A percentile compares a stretch with the other conserved stretches of the same genome.
These are phyloP conservation scores for Brassicogethes aeneus DNA, from an alignment of 2,888 invertebrate species.

Conservation along the genomic window DNA sequence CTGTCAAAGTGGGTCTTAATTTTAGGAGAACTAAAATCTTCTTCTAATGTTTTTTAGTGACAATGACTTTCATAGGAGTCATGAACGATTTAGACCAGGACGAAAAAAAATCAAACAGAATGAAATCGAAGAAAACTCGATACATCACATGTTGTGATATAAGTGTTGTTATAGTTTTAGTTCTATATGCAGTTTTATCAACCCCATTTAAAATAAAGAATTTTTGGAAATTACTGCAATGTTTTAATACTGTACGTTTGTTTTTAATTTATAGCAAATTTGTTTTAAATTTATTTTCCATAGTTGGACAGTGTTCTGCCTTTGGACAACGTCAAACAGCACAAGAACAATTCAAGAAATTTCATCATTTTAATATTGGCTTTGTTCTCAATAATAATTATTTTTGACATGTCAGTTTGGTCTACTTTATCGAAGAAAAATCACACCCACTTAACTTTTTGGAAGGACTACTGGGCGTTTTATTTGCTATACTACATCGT, in stretches of 20 bases:
- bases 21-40: no score
- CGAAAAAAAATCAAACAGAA: constrained; percentile 17
- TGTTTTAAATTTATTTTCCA: no score
- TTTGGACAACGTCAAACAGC: constrained; percentile 9
- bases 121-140: constrained; percentile 19
- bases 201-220: constrained; percentile 19
- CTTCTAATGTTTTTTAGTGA: no score
- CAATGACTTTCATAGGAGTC: constrained; percentile 17
- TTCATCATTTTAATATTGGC: constrained; percentile 12
- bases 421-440: constrained; percentile 4
- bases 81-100: constrained; percentile 20
- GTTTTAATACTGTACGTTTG: constrained; percentile 18
- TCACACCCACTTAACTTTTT: constrained; percentile 24
- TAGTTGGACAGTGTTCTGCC: constrained; percentile 13
- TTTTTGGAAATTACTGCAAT: constrained; percentile 18
- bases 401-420: constrained; percentile 18
- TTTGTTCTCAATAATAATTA: constrained; percentile 9
- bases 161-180: constrained; percentile 18
- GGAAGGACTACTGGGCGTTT: constrained; percentile 48
- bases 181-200: constrained; percentile 17
- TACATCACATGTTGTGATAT: constrained; percentile 23
- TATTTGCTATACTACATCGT: constrained; percentile 52
- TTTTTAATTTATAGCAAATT: no score
- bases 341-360: constrained; percentile 12
- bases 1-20: no score